phyloP scores from a whole-genome alignment of 2,113 vertebrate species.

The Rhinolophus ferrumequinum region DNA sequence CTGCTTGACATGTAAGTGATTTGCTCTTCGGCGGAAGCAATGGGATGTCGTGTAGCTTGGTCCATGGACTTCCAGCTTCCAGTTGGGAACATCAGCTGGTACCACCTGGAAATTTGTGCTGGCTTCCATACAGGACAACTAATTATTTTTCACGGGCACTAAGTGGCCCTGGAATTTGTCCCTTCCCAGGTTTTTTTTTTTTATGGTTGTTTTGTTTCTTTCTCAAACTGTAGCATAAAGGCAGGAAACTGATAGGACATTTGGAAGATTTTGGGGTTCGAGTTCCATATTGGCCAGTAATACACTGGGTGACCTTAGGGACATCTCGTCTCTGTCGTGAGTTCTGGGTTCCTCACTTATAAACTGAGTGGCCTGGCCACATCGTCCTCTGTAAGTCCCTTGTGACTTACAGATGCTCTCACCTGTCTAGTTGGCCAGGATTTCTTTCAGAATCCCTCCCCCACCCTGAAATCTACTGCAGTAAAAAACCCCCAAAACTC shows the following conservation, averaged over 20 bases:
- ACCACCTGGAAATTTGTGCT: background rate
- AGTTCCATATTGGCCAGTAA: background rate
- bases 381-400: background rate
- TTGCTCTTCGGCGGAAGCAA: background rate
- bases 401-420: background rate
- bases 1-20: background rate
- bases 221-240: background rate
- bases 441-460: too few species aligned
- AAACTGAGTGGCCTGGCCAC: background rate
- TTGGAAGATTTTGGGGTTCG: too few species aligned
- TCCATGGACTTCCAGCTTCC: background rate
- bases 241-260: background rate
- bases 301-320: too few species aligned
- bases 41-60: background rate
- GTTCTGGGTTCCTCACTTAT: background rate
- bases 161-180: accelerated
- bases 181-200: background rate
- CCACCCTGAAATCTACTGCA: background rate
- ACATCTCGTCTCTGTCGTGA: accelerated
- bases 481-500: background rate
- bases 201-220: background rate
- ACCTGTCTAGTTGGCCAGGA: background rate
- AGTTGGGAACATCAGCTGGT: background rate
- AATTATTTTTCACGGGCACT: background rate
- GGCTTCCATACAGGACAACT: background rate